Evolutionary conservation across 2,888 invertebrate genomes (phyloP), one percentile per base, ranked within the genome.

Genomic region (Campaea margaritaria): DNA sequence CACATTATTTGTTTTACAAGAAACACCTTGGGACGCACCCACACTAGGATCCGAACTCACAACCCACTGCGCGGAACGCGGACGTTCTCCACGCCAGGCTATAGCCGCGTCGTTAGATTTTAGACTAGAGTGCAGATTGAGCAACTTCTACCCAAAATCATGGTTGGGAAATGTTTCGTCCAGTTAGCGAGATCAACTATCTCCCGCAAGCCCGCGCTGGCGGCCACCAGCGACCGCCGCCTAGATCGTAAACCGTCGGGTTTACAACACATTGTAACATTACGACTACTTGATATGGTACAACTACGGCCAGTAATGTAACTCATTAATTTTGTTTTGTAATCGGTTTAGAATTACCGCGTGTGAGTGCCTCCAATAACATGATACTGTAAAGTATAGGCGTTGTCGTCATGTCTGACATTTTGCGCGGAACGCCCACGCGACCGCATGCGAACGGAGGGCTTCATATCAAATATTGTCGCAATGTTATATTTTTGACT

Each of bases 121-220:
- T 42, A 16, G 14, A 42, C 15, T 3, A 14, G 4, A 34, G 14
- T 11, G 31, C 31, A 5, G 27, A 16, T 56, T 27, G 27, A 39
- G 50, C 16, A 45, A 42, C 43, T 47, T 15, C 42, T n/a, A n/a
- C n/a, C n/a, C n/a, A n/a, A n/a, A 21, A 44, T 31, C 36, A 7
- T n/a, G 28, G 41, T 54, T 54, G 48, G 11, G 45, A 16, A 45
- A 54, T 36, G 42, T 48, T 11, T 15, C 12, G 34, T 42, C 60
- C 46, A 55, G 60, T 60, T 59, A 54, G 50, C 46, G 46, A 55
- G 38, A 46, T 60, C 54, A 60, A 55, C 41, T 51, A 60, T 55
- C 49, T 59, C 48, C 27, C 0, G 27, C n/a, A 41, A 43, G 31
- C 49, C 50, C 11, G 49, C 14, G 49, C 2, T 7, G 7, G 46